Evolutionary conservation across 64 coral and sea anemone species (phyloP), one percentile per base, ranked within the genome.

Genomic region (Trachythela sp.): DNA sequence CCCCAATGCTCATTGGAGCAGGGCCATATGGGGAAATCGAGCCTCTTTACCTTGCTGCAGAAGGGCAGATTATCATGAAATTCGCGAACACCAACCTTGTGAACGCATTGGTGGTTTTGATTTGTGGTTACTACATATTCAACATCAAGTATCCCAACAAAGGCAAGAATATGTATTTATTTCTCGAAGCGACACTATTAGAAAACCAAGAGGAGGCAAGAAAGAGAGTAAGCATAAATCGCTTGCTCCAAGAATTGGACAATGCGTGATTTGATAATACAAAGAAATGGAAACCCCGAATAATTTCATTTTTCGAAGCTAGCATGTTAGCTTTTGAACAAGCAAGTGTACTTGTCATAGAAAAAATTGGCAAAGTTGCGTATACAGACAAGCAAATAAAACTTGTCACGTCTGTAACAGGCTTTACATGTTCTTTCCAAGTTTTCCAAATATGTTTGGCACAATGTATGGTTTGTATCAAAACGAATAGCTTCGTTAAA

Each of bases 1-100:
- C 40, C 35, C 89, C 89, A 22, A 50, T 3, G 48, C 27, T 90
- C 14, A 48, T 90, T 37, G 83, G 89, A 54, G n/a, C 89, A 26
- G 48, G 89, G 43, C 20, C 33, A 24, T 40, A 30, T 49, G 40
- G 48, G 35, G 27, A 34, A 40, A 27, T 85, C 24, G 35, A 36
- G 41, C 89, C 89, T 15, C 77, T 90, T 18, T 85, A 85, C 36
- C 85, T 90, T 34, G 89, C 54, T 58, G 89, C 48, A 38, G 77
- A 90, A 56, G 89, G 89, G 9, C 17, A 51, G 11, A 50, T 85
- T n/a, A 67, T 85, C 18, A 36, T 91, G 39, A 91, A 22, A 0
- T 43, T 85, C 17, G 35, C 48, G 17, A 85, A 60, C 33, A 85
- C 54, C 41, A 13, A 49, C 30, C 37, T 85, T 24, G 24, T 48